Evolutionary conservation across 1,140 invertebrate genomes (phyloP).

Genomic region (Spodoptera litura): DNA sequence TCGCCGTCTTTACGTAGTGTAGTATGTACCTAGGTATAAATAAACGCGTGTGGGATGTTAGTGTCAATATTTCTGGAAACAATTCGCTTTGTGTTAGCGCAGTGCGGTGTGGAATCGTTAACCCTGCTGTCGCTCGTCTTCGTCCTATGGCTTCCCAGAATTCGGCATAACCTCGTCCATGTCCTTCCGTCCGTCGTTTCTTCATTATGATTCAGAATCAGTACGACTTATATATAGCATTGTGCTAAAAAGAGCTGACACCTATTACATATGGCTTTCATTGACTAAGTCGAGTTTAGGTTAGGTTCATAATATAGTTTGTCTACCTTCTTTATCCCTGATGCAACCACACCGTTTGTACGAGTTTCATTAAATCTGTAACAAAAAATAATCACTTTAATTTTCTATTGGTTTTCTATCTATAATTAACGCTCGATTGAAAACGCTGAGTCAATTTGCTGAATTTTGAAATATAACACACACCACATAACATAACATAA

Average conservation of each 20-base stretch:
- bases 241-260: slow-evolving; percentile 24
- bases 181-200: slow-evolving; percentile 40
- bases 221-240: slow-evolving; percentile 32
- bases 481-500: no score
- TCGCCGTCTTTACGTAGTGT: no score
- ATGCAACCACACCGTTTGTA: not conserved
- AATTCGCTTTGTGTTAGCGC: slow-evolving; percentile 37
- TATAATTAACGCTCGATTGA: no score
- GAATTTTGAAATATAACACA: no score
- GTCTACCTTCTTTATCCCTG: slow-evolving; percentile 4
- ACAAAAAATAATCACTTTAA: slow-evolving; percentile 13
- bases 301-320: not conserved
- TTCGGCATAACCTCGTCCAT: slow-evolving; percentile 36
- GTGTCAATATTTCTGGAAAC: slow-evolving; percentile 39
- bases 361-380: slow-evolving; percentile 6
- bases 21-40: not conserved
- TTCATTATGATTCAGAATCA: slow-evolving; percentile 35
- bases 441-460: no score
- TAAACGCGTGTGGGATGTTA: slow-evolving; percentile 26
- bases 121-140: slow-evolving; percentile 18
- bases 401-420: no score
- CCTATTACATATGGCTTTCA: not conserved
- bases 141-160: slow-evolving; percentile 33
- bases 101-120: slow-evolving; percentile 1
- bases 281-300: not conserved